Percentiles rank a stretch among this genome's conserved stretches.
phyloP scores from a whole-genome alignment of 1,140 invertebrate genomes.

The Zaprionus gabonicus region DNA sequence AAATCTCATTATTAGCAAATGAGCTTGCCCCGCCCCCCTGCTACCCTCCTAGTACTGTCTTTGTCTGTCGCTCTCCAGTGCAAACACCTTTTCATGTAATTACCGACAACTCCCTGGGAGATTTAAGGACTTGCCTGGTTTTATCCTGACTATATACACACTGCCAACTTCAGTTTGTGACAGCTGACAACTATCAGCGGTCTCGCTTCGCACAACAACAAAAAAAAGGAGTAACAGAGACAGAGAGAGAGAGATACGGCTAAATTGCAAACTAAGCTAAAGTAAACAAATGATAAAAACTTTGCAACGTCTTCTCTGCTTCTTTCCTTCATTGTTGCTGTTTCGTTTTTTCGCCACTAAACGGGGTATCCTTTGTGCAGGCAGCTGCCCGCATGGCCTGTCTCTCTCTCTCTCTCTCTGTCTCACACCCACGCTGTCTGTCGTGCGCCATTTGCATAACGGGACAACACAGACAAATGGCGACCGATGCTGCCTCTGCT shows the following conservation, averaged over 20 bases:
- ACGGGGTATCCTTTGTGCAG: slow-evolving; percentile 65
- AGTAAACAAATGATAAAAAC: slow-evolving; percentile 71
- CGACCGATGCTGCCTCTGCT: slow-evolving; percentile 40
- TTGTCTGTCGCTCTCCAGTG: not conserved
- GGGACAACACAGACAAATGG: slow-evolving; percentile 28
- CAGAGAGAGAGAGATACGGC: not conserved
- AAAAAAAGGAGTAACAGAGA: slow-evolving; percentile 19
- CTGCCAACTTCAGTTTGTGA: slow-evolving; percentile 49
- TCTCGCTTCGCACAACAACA: slow-evolving; percentile 30
- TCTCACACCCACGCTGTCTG: not conserved
- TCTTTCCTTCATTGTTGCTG: slow-evolving; percentile 45
- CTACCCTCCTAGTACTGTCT: not conserved
- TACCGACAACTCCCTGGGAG: slow-evolving; percentile 28
- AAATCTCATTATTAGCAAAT: slow-evolving; percentile 14
- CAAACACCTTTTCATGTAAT: slow-evolving; percentile 40
- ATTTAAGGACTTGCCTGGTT: slow-evolving; percentile 36
- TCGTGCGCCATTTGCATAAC: slow-evolving; percentile 67
- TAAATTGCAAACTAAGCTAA: slow-evolving; percentile 58
- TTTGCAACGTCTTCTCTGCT: slow-evolving; percentile 42
- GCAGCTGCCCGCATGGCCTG: slow-evolving; percentile 51
- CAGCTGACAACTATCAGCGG: slow-evolving; percentile 66
- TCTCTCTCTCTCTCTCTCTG: not conserved
- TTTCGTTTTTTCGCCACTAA: slow-evolving; percentile 56
- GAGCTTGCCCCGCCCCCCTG: not conserved
- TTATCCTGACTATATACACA: not conserved